Base-by-base conservation (phyloP, 2,113 vertebrate genomes). In the Ailuropoda melanoleuca region DNA sequence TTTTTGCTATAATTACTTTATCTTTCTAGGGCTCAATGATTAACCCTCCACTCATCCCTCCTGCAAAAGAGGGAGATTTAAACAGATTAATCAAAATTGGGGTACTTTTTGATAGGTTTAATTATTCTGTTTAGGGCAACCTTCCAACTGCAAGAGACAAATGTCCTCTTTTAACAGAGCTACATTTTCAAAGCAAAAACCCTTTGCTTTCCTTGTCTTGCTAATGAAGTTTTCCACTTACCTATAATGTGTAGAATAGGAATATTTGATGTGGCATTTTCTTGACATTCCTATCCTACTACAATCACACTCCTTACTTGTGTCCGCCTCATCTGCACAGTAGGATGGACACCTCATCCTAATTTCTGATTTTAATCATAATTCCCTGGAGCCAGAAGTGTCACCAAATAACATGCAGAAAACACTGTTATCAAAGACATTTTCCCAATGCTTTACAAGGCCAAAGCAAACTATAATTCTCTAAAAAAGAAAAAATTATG, bases 341-440 rank as follows among this genome's bases (percentile, higher is more conserved):
- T 5, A 48, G 55, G 95, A 48, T 24, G 37, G 50, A 75, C 17
- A 56, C 15, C 56, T 86, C 84, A 75, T 23, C 80, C 19, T 39
- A 43, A 6, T n/a, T 86, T 93, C 56, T 96, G 90, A 96, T 92
- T 89, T 95, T 95, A 96, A 97, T 96, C 58, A 78, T 34, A 93
- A 96, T 39, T 66, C 37, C 55, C 48, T 19, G 48, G 21, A 90
- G 21, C 60, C 58, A n/a, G 21, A 77, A 83, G 24, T 77, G 53
- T 43, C 46, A 77, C 14, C 55, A 84, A 85, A 80, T 12, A 53
- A 62, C n/a, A 87, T 78, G 34, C 37, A 72, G 56, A 81, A 81
- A 81, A 34, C 19, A 55, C 31, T 70, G 23, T 70, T 64, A 74
- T 75, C 74, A 93, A 78, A 90, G 53, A 70, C 64, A 62, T 72